A percentile compares a stretch with the other conserved stretches of the same genome.
Conservation (phyloP, 2,888 invertebrate species). For the Oxytorus armatus region DNA sequence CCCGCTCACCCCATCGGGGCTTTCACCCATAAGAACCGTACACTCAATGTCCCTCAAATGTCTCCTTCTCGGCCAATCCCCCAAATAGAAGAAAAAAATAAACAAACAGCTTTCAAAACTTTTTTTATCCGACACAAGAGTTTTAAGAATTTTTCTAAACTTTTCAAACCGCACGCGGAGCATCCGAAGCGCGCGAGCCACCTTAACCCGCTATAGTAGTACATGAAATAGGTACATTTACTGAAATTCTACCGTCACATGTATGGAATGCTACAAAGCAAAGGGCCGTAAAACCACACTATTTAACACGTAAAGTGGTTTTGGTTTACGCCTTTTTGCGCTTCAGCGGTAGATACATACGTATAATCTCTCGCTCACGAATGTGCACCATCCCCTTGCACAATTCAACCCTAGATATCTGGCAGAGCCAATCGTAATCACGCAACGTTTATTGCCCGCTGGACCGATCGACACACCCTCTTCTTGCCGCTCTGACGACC, state of each 20-base stretch:
- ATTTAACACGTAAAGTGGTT: not conserved
- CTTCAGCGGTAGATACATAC: not conserved
- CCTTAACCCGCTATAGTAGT: too few species aligned
- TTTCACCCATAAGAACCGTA: too few species aligned
- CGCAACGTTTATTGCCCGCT: slow-evolving; percentile 48
- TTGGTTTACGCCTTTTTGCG: not conserved
- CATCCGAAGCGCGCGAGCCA: too few species aligned
- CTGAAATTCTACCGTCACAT: not conserved
- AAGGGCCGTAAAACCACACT: not conserved
- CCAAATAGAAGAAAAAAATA: too few species aligned
- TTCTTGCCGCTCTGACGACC: not conserved
- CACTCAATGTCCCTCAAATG: too few species aligned
- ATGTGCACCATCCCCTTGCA: slow-evolving; percentile 1
- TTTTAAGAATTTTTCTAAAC: too few species aligned
- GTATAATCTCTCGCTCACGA: not conserved
- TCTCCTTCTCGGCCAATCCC: too few species aligned
- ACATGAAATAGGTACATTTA: not conserved
- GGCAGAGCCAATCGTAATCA: slow-evolving; percentile 48
- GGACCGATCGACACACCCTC: slow-evolving; percentile 39
- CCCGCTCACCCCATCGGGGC: too few species aligned
- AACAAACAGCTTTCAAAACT: too few species aligned
- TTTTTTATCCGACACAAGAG: too few species aligned
- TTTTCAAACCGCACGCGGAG: too few species aligned
- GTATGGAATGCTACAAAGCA: not conserved
- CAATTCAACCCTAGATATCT: slow-evolving; percentile 9